Conservation (phyloP, 2,113 vertebrate species). For the Mesitornis unicolor region DNA sequence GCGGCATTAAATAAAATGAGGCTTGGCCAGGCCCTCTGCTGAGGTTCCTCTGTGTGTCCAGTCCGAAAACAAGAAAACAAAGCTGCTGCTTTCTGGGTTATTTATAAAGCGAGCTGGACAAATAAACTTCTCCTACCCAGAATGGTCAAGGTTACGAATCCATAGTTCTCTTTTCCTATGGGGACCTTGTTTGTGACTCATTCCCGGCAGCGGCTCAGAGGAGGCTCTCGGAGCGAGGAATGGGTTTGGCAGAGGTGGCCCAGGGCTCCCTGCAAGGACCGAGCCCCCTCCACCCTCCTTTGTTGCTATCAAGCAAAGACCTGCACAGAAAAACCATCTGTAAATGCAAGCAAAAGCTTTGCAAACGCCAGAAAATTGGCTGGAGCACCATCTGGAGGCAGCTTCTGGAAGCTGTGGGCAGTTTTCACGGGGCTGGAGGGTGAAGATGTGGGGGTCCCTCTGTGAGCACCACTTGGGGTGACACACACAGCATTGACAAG, state of each 20-base stretch:
- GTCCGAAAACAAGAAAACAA: background rate
- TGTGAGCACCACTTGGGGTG: background rate
- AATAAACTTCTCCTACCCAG: background rate
- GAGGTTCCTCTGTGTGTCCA: background rate
- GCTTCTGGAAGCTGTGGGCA: background rate
- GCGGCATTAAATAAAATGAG: background rate
- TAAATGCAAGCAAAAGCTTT: accelerated
- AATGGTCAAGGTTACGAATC: background rate
- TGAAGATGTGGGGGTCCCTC: background rate
- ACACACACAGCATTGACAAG: accelerated
- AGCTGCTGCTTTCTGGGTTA: background rate
- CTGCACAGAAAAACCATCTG: background rate
- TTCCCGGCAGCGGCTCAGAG: background rate
- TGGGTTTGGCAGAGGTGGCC: background rate
- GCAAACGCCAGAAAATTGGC: background rate
- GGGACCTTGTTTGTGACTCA: background rate
- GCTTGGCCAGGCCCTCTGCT: background rate
- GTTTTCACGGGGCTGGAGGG: accelerated
- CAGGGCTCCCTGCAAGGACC: background rate
- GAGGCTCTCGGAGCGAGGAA: background rate
- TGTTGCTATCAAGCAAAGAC: accelerated
- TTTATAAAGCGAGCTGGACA: conserved; percentile 4
- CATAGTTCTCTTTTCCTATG: background rate
- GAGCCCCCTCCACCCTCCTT: background rate
- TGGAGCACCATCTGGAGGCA: conserved; percentile 51